A percentile compares a stretch with the other conserved stretches of the same genome.
These are phyloP conservation scores for Microcaecilia unicolor DNA, from an alignment of 2,797 vertebrate species.

Conservation along the genomic window DNA sequence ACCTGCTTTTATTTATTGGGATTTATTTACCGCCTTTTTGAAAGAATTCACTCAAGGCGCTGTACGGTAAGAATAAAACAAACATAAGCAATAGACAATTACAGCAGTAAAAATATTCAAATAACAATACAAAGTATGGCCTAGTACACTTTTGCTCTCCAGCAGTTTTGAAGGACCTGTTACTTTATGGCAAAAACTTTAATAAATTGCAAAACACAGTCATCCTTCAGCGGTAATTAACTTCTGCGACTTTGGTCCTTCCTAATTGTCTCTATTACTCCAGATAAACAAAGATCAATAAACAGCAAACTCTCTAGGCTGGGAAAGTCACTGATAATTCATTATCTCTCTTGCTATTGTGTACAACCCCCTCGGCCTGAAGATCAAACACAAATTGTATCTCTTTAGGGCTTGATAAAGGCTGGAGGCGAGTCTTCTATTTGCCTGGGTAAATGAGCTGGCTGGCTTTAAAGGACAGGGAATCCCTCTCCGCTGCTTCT, in stretches of 20 bases:
- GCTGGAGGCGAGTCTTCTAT: too few relatives aligned
- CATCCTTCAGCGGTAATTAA: constrained; percentile 49
- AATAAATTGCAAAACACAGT: constrained; percentile 42
- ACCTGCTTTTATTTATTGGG: too few relatives aligned
- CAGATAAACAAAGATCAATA: constrained; percentile 50
- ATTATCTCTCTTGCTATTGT: constrained; percentile 31
- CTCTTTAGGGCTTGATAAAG: too few relatives aligned
- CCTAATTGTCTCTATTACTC: constrained; percentile 55
- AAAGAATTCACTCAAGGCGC: too few relatives aligned
- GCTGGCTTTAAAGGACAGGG: too few relatives aligned
- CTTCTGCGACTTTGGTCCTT: constrained; percentile 23
- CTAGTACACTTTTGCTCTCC: neutral
- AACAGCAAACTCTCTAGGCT: constrained; percentile 30
- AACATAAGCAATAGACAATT: too few relatives aligned
- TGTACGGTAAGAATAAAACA: too few relatives aligned
- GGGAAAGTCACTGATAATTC: constrained; percentile 52
- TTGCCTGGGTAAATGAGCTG: too few relatives aligned
- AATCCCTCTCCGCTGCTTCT: neutral
- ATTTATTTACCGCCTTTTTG: too few relatives aligned
- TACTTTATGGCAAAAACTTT: constrained; percentile 33
- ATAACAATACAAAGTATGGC: too few relatives aligned
- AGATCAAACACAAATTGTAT: neutral
- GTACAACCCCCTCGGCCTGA: constrained; percentile 38
- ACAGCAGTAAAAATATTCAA: too few relatives aligned
- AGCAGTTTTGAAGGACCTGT: neutral